Evolutionary conservation across 2,113 vertebrate species (phyloP).

Genomic region (Rafetus swinhoei): DNA sequence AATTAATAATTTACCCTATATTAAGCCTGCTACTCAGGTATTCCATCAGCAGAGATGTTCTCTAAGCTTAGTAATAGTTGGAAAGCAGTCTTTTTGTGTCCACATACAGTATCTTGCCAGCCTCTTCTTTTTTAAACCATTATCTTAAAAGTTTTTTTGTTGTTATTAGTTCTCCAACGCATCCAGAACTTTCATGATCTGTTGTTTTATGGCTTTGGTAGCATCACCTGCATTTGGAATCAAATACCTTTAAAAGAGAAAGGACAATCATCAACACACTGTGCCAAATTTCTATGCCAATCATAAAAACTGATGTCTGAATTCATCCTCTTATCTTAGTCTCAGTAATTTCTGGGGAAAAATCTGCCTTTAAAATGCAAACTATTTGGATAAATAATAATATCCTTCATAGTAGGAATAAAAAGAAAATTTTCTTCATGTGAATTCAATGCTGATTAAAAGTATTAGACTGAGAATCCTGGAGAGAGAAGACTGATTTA

Average conservation of each 20-base stretch:
- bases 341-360: not conserved
- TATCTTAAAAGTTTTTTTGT: slow-evolving; percentile 54
- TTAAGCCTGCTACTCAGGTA: slow-evolving; percentile 74
- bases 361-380: not conserved
- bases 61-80: slow-evolving; percentile 70
- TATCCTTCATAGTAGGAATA: not conserved
- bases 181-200: slow-evolving; percentile 99
- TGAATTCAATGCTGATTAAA: not conserved
- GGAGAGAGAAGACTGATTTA: not conserved
- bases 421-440: not conserved
- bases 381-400: not conserved
- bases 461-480: not conserved
- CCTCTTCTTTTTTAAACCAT: slow-evolving; percentile 65
- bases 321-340: not conserved
- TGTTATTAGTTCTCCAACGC: slow-evolving; percentile 94
- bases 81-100: slow-evolving; percentile 68
- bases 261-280: slow-evolving; percentile 13
- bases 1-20: slow-evolving; percentile 79
- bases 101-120: slow-evolving; percentile 72
- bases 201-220: slow-evolving; percentile 99
- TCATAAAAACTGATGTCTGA: not conserved
- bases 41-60: slow-evolving; percentile 68
- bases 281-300: not conserved
- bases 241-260: slow-evolving; percentile 86
- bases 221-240: slow-evolving; percentile 98